Evolutionary conservation across 2,888 invertebrate species (phyloP), one percentile per base, ranked within the genome.

Genomic region (Fabriciana adippe): DNA sequence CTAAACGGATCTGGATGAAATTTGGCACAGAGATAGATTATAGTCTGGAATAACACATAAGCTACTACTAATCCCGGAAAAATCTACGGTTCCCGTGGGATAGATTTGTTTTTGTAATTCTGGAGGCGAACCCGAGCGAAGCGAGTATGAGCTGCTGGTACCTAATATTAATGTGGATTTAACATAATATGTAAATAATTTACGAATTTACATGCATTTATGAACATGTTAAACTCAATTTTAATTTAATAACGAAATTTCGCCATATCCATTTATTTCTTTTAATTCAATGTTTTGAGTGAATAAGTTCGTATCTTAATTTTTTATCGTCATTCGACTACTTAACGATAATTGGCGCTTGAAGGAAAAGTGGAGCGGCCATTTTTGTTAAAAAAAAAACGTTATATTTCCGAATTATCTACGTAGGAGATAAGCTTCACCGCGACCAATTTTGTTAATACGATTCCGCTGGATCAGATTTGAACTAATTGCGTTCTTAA

Each of bases 331-430:
- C 18, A 55, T 21, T 45, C 60, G 26, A 31, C 41, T 54, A 47
- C 60, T 48, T 55, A 54, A 31, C 35, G 64, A 64, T 66, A 61
- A 66, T 55, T 66, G 48, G 48, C 18, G 55, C 35, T 31, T 26
- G 13, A 31, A 47, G 48, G n/a, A 66, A 60, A 66, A 66, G 66
- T 66, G 60, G 60, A 55, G 21, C 55, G 41, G 26, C 31, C 26
- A 48, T 59, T 61, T 61, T 61, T 53, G 60, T 66, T 66, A 61
- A 21, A 55, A 61, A 18, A 55, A 66, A 66, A 48, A 60, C 55
- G 18, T 53, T 54, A 57, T 15, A 66, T 18, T 65, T 65, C 21
- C n/a, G 41, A 57, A 57, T 45, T 48, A 31, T 57, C 48, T 59
- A 47, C 26, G n/a, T 61, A 54, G 55, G 21, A 55, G 66, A 66